Conservation (phyloP, 2,797 vertebrate species). For the Arnoldichthys spilopterus region DNA sequence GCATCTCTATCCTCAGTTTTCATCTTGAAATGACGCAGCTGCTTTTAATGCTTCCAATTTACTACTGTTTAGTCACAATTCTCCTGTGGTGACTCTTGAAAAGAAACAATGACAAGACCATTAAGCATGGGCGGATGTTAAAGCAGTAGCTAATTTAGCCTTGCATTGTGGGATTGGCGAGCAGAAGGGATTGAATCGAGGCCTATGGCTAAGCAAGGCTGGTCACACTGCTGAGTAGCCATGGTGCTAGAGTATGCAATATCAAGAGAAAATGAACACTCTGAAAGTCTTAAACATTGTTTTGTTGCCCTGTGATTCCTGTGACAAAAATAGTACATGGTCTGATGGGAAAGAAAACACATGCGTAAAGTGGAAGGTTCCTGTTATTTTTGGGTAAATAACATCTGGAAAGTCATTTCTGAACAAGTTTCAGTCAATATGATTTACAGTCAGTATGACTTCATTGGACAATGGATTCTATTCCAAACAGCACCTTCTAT, state of each 20-base stretch:
- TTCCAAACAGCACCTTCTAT: too few relatives aligned
- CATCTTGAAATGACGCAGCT: background rate
- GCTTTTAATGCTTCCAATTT: background rate
- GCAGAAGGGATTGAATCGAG: background rate
- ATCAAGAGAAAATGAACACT: background rate
- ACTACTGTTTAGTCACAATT: conserved; percentile 1
- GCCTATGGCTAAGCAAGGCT: background rate
- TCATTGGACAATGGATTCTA: background rate
- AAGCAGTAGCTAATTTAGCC: background rate
- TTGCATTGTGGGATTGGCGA: background rate
- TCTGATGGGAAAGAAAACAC: conserved; percentile 12
- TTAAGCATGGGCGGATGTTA: background rate
- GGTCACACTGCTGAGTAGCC: background rate
- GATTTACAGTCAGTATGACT: background rate
- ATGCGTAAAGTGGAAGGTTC: background rate
- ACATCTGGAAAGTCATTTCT: background rate
- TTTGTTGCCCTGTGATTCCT: conserved; percentile 9
- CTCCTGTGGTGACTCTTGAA: conserved; percentile 3
- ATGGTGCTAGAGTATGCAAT: background rate
- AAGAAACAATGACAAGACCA: conserved; percentile 8
- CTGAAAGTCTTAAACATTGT: conserved; percentile 23
- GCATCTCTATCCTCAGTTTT: background rate
- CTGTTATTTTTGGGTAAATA: conserved; percentile 20
- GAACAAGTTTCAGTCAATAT: too few relatives aligned
- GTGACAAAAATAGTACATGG: conserved; percentile 10